phyloP scores from a whole-genome alignment of 92 coral and sea anemone species.

The Phenganax stokvisi region DNA sequence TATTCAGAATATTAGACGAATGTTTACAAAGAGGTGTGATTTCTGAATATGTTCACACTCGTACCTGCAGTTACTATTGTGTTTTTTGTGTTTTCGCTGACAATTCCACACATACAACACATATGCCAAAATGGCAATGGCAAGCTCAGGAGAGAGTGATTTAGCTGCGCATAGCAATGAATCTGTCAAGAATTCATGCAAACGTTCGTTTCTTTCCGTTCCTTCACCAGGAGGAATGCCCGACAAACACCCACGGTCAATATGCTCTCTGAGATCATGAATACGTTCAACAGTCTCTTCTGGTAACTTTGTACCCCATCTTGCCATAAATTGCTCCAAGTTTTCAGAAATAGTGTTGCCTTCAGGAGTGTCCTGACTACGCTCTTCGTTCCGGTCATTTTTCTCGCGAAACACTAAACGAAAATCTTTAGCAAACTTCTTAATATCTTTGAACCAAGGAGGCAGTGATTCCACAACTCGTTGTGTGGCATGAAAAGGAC shows the following conservation, averaged over 20 bases:
- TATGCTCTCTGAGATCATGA: slow-evolving; percentile 56
- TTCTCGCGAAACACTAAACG: slow-evolving; percentile 52
- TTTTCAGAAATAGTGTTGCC: slow-evolving; percentile 52
- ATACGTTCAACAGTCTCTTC: slow-evolving; percentile 45
- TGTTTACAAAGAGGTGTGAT: too few relatives aligned
- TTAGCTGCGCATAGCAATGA: slow-evolving; percentile 59
- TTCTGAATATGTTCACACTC: background rate
- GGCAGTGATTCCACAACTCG: slow-evolving; percentile 51
- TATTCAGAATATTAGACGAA: too few relatives aligned
- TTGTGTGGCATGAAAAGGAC: slow-evolving; percentile 45
- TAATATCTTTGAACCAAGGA: slow-evolving; percentile 28
- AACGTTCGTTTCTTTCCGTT: slow-evolving; percentile 58
- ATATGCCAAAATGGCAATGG: slow-evolving; percentile 56
- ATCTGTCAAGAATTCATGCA: slow-evolving; percentile 56
- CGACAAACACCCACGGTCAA: slow-evolving; percentile 57
- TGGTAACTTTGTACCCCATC: slow-evolving; percentile 37
- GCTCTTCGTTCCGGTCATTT: slow-evolving; percentile 48
- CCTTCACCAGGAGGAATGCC: slow-evolving; percentile 64
- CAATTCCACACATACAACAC: slow-evolving; percentile 61
- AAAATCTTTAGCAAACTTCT: slow-evolving; percentile 56
- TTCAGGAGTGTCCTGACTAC: slow-evolving; percentile 47
- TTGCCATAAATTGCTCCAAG: slow-evolving; percentile 49
- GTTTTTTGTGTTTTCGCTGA: slow-evolving; percentile 14
- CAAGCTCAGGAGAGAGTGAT: slow-evolving; percentile 60
- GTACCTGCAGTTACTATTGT: slow-evolving; percentile 42